Percentiles rank a stretch among this genome's conserved stretches.
Conservation (phyloP, 2,888 invertebrate genomes). For the Drosophila neotestacea region DNA sequence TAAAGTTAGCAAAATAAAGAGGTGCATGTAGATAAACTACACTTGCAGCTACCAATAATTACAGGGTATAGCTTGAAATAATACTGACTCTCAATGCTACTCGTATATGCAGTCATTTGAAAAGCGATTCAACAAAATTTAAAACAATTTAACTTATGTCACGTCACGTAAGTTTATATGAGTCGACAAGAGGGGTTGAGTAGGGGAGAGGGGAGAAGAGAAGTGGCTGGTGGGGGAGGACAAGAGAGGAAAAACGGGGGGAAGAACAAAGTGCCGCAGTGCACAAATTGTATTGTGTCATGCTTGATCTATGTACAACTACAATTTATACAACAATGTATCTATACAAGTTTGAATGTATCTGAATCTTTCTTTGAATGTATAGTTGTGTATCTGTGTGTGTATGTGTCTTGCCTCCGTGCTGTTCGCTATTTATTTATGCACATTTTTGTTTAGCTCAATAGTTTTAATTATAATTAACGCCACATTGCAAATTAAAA, state of each 20-base stretch:
- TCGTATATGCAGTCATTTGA: slow-evolving; percentile 57
- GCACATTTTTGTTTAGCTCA: slow-evolving; percentile 63
- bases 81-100: slow-evolving; percentile 36
- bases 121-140: slow-evolving; percentile 72
- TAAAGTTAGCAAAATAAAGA: too few species aligned
- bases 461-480: slow-evolving; percentile 81
- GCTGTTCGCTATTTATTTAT: slow-evolving; percentile 42
- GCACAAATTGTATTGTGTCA: slow-evolving; percentile 72
- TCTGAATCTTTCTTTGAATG: slow-evolving; percentile 10
- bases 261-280: slow-evolving; percentile 57
- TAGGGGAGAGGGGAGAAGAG: not conserved
- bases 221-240: not conserved
- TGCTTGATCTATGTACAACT: slow-evolving; percentile 51
- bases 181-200: slow-evolving; percentile 2
- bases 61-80: slow-evolving; percentile 3
- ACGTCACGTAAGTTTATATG: slow-evolving; percentile 27
- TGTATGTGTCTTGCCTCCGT: slow-evolving; percentile 24
- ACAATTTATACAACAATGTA: not conserved
- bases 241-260: slow-evolving; percentile 1
- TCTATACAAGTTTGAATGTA: not conserved
- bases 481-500: slow-evolving; percentile 69
- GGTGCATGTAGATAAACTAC: not conserved
- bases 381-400: slow-evolving; percentile 3
- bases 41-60: not conserved
- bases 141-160: slow-evolving; percentile 76